Evolutionary conservation across 1,140 invertebrate species (phyloP).

Genomic region (Atopsyche davidsoni): DNA sequence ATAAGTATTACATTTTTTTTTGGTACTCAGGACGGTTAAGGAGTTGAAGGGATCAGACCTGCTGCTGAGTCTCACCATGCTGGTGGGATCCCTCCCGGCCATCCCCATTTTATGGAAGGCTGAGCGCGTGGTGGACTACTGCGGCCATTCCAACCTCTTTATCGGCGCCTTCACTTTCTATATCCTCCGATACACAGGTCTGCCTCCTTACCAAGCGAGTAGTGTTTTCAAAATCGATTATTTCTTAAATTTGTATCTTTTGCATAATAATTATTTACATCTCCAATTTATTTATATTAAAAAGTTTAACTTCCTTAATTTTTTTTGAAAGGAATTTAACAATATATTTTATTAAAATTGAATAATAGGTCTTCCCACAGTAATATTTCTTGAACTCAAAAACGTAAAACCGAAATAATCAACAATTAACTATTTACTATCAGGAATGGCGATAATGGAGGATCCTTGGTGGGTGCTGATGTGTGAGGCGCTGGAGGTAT

Average conservation of each 20-base stretch:
- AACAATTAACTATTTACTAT: slow-evolving; percentile 26
- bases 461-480: slow-evolving; percentile 61
- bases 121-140: slow-evolving; percentile 75
- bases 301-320: slow-evolving; percentile 3
- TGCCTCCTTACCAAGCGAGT: too few species aligned
- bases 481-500: slow-evolving; percentile 71
- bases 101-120: slow-evolving; percentile 70
- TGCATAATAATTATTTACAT: too few species aligned
- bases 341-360: slow-evolving; percentile 1
- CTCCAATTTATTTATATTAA: too few species aligned
- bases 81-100: slow-evolving; percentile 59
- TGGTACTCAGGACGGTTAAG: slow-evolving; percentile 52
- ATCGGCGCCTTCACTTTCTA: slow-evolving; percentile 75
- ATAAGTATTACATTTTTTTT: too few species aligned
- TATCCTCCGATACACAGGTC: slow-evolving; percentile 66
- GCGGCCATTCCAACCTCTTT: slow-evolving; percentile 77
- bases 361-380: not conserved
- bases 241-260: too few species aligned
- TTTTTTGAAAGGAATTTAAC: too few species aligned
- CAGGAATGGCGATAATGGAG: slow-evolving; percentile 59
- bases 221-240: too few species aligned
- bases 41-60: slow-evolving; percentile 53
- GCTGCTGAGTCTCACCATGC: slow-evolving; percentile 60
- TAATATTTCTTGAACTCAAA: not conserved
- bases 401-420: too few species aligned